Percentiles rank a stretch among this genome's conserved stretches.
These are phyloP conservation scores for Mayetiola destructor DNA, from an alignment of 2,888 invertebrate genomes.

Conservation along the genomic window DNA sequence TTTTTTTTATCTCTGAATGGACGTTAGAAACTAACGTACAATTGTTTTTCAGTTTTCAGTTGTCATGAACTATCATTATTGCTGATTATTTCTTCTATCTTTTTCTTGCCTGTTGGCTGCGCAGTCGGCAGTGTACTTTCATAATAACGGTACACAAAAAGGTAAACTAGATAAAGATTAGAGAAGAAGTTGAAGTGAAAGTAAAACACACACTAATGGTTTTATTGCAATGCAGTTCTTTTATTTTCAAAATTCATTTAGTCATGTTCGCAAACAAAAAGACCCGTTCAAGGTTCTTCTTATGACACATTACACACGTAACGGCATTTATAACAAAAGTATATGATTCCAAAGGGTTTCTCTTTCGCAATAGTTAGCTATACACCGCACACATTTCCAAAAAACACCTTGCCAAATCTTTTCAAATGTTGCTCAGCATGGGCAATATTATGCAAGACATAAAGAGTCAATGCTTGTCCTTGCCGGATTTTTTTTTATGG, in stretches of 20 bases:
- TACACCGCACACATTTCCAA: neutral
- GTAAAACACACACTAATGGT: neutral
- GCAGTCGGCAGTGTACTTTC: no score
- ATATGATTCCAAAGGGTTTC: slow-evolving; percentile 2
- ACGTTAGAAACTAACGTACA: no score
- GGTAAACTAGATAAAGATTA: no score
- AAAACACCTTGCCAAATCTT: slow-evolving; percentile 4
- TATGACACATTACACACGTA: neutral
- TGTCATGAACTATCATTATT: no score
- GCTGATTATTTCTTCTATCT: no score
- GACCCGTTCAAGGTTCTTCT: neutral
- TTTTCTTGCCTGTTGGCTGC: no score
- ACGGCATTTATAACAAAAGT: neutral
- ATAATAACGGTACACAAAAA: no score
- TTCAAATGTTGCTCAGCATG: neutral
- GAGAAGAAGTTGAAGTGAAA: slow-evolving; percentile 8
- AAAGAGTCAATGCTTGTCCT: neutral
- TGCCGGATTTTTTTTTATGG: no score
- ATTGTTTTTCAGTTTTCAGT: no score
- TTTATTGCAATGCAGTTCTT: slow-evolving; percentile 9
- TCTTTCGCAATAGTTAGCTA: no score
- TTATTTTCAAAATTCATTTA: slow-evolving; percentile 9
- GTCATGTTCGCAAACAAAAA: no score
- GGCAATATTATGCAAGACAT: neutral
- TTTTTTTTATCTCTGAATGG: no score